phyloP scores from a whole-genome alignment of 1,140 invertebrate genomes.

The Meloidogyne chitwoodi region DNA sequence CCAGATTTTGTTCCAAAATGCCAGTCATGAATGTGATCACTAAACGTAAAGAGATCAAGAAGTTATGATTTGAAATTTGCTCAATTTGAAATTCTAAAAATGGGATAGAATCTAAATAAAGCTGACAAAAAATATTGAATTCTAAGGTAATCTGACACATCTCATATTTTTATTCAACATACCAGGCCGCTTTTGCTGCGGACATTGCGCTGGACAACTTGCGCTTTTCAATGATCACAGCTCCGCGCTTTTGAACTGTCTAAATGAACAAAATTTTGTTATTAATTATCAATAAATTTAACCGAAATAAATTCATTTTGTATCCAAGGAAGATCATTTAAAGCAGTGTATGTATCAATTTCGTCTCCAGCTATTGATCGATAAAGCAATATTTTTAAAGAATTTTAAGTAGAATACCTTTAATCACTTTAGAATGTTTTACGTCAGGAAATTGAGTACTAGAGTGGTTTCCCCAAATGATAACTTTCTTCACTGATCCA shows the following conservation, averaged over 20 bases:
- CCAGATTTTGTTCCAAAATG: slow-evolving; percentile 75
- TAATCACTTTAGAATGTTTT: slow-evolving; percentile 69
- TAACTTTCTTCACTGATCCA: slow-evolving; percentile 78
- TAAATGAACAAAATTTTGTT: slow-evolving; percentile 60
- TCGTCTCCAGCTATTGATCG: slow-evolving; percentile 36
- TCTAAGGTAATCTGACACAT: no score
- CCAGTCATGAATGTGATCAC: slow-evolving; percentile 67
- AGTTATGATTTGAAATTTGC: no score
- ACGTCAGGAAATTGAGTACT: slow-evolving; percentile 97
- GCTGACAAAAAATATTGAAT: no score
- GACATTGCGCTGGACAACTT: slow-evolving; percentile 99
- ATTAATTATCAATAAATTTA: slow-evolving; percentile 31
- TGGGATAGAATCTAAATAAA: no score
- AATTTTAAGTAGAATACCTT: slow-evolving; percentile 29
- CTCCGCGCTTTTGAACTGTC: slow-evolving; percentile 91
- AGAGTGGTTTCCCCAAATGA: slow-evolving; percentile 99
- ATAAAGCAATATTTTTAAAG: background rate
- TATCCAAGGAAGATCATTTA: slow-evolving; percentile 79
- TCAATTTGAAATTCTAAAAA: background rate
- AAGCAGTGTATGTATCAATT: slow-evolving; percentile 67
- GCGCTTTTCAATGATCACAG: slow-evolving; percentile 89
- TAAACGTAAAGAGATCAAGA: background rate
- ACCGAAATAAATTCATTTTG: slow-evolving; percentile 75
- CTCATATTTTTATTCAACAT: no score
- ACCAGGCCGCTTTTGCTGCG: slow-evolving; percentile 89